Conservation (phyloP, 2,113 vertebrate genomes). For the Aleadryas rufinucha region DNA sequence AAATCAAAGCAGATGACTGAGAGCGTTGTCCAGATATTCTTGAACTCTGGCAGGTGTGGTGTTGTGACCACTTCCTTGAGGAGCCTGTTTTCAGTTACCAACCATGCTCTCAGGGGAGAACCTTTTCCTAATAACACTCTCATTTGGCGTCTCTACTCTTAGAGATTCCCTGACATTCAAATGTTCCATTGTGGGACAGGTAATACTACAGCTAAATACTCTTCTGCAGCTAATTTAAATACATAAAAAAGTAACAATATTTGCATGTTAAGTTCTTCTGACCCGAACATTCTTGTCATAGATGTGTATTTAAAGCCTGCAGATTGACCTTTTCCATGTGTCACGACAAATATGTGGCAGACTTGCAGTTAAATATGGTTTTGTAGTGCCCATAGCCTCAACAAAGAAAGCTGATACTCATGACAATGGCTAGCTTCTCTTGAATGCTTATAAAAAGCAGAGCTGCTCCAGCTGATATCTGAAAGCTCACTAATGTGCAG, state of each 20-base stretch:
- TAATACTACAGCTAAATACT: background rate
- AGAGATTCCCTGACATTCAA: background rate
- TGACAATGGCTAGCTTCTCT: background rate
- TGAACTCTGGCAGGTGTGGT: background rate
- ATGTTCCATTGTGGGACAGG: background rate
- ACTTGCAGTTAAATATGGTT: background rate
- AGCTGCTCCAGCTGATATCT: background rate
- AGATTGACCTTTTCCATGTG: background rate
- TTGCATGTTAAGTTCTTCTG: background rate
- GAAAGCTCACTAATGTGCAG: constrained; percentile 10
- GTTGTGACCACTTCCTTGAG: background rate
- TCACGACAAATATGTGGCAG: background rate
- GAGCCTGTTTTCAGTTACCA: background rate
- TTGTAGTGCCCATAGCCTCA: background rate
- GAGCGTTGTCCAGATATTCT: background rate
- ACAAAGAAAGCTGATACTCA: background rate
- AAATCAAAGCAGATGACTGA: background rate
- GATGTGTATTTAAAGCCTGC: background rate
- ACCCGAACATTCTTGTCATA: background rate
- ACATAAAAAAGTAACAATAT: background rate
- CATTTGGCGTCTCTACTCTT: background rate
- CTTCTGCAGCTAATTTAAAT: background rate
- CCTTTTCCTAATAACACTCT: background rate
- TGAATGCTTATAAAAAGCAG: background rate
- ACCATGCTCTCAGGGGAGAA: background rate